Base-by-base conservation (phyloP, 2,888 invertebrate genomes). In the Caenorhabditis sp. region DNA sequence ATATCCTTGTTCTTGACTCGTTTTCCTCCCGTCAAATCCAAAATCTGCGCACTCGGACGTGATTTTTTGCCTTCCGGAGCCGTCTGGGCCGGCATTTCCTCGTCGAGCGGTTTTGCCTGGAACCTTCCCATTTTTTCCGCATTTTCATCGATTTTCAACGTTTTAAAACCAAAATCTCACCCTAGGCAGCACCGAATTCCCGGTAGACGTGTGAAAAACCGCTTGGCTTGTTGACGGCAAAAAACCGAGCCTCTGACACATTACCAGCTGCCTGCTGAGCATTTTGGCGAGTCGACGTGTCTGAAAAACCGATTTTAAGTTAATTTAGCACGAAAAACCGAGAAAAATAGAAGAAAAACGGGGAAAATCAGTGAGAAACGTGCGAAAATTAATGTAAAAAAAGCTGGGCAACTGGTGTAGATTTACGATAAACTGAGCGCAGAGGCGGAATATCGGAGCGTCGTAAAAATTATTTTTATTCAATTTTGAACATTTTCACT, bases 1-100 rank as follows among this genome's bases (percentile, higher is more conserved):
- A 85, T 69, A 20, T 84, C 81, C 44, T 84, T 84, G 37, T 71
- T 77, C n/a, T n/a, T n/a, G n/a, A n/a, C n/a, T n/a, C 32, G 62
- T 68, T 18, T 56, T 22, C 40, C 64, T 81, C 15, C 83, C 69
- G 70, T 60, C 44, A 83, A 61, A 72, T 83, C 70, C 20, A 83
- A 60, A 65, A 83, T 78, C 64, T 78, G 68, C 2, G 58, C 28
- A 22, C 53, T 62, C 24, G 55, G 53, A 4, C 58, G 32, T 0
- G 50, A 0, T 50, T 72, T 74, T 65, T 56, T 76, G n/a, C 15
- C 32, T 2, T 15, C 9, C 15, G 28, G 2, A 3, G 50, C 28
- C 2, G 15, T 3, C 5, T 64, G 2, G 6, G 28, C 20, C 6
- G 74, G 65, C 65, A 82, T 53, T 65, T 82, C 82, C 44, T 78